Conservation (phyloP, 2,797 vertebrate genomes). For the Setipinna tenuifilis region DNA sequence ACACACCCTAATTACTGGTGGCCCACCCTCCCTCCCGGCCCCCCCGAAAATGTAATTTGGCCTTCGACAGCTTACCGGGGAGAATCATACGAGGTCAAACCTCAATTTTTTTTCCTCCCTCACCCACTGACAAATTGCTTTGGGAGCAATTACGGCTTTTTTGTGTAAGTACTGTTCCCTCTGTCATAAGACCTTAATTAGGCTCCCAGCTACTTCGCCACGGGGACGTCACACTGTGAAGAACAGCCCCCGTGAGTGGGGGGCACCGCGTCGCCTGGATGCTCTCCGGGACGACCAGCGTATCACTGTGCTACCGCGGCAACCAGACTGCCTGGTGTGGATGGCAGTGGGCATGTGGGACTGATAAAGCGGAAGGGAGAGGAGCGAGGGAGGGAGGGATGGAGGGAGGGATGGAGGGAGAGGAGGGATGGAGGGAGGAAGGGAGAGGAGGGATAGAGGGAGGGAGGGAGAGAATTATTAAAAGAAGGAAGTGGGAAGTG, state of each 20-base stretch:
- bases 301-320: not conserved
- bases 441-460: not conserved
- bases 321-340: not conserved
- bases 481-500: not conserved
- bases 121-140: slow-evolving; percentile 18
- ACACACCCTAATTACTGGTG: not conserved
- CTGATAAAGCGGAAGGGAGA: too few relatives aligned
- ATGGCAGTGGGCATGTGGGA: not conserved
- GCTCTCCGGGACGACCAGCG: not conserved
- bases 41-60: not conserved
- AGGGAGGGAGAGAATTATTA: not conserved
- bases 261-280: not conserved
- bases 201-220: not conserved
- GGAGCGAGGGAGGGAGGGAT: not conserved
- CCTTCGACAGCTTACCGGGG: not conserved
- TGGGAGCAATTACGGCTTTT: slow-evolving; percentile 17
- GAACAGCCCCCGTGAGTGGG: not conserved
- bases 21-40: not conserved
- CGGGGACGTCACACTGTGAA: not conserved
- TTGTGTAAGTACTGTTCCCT: slow-evolving; percentile 5
- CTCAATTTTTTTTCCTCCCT: not conserved
- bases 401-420: not conserved
- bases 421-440: too few relatives aligned
- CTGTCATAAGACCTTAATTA: slow-evolving; percentile 1
- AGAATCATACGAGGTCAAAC: not conserved